phyloP scores from a whole-genome alignment of 2,888 invertebrate species.

The Mesoligia furuncula region DNA sequence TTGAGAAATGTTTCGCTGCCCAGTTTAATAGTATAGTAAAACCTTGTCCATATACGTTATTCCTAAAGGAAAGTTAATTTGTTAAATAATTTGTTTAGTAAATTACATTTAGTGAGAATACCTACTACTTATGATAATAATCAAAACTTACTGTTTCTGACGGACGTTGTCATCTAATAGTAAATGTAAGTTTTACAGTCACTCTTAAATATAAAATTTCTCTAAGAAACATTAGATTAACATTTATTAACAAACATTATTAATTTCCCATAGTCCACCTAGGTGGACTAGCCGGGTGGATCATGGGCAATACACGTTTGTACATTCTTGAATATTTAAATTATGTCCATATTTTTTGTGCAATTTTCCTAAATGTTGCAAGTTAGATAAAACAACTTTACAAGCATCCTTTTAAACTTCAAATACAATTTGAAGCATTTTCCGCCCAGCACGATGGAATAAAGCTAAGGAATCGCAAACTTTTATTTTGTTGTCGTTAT shows the following conservation, averaged over 20 bases:
- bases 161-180: neutral
- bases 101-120: neutral
- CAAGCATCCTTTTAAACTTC: neutral
- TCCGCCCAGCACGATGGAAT: neutral
- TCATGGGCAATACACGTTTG: too few species aligned
- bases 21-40: too few species aligned
- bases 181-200: too few species aligned
- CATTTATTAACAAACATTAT: too few species aligned
- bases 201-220: too few species aligned
- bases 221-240: too few species aligned
- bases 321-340: neutral
- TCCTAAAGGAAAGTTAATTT: neutral
- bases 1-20: too few species aligned
- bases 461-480: conserved; percentile 31
- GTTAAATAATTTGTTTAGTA: neutral
- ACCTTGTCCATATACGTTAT: too few species aligned
- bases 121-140: neutral
- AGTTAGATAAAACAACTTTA: conserved; percentile 19
- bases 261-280: too few species aligned
- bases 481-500: conserved; percentile 21
- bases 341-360: neutral
- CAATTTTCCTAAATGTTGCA: neutral
- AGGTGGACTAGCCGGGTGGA: too few species aligned
- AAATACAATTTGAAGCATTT: conserved; percentile 13
- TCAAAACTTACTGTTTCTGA: neutral